phyloP scores from a whole-genome alignment of 2,797 vertebrate species.

The Natrix natrix region DNA sequence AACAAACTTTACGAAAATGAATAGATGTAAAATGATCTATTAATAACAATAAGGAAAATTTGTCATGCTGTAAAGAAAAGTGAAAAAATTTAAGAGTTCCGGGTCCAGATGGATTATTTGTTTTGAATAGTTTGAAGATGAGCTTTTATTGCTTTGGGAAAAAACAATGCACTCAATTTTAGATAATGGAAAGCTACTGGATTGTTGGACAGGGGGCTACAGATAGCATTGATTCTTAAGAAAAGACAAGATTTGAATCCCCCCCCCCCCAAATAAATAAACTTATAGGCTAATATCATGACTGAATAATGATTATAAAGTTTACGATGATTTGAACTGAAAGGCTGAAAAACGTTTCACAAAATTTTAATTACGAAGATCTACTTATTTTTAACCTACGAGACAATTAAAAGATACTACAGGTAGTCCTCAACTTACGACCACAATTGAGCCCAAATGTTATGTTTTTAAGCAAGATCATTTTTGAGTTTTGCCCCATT shows the following conservation, averaged over 20 bases:
- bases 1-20: neutral
- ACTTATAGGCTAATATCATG: neutral
- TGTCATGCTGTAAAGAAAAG: neutral
- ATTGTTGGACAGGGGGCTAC: neutral
- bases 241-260: neutral
- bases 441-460: no score
- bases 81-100: neutral
- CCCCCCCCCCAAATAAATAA: no score
- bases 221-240: neutral
- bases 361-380: neutral
- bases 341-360: neutral
- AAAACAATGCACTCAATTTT: neutral
- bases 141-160: neutral
- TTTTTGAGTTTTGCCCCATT: no score
- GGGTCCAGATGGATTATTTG: neutral
- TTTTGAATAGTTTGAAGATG: neutral
- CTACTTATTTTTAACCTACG: neutral
- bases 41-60: neutral
- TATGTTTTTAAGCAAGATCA: no score
- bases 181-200: neutral
- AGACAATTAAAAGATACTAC: neutral
- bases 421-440: no score
- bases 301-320: neutral
- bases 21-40: neutral
- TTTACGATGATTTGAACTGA: neutral